Conservation (phyloP, 2,888 invertebrate species). For the Microplitis manilae region DNA sequence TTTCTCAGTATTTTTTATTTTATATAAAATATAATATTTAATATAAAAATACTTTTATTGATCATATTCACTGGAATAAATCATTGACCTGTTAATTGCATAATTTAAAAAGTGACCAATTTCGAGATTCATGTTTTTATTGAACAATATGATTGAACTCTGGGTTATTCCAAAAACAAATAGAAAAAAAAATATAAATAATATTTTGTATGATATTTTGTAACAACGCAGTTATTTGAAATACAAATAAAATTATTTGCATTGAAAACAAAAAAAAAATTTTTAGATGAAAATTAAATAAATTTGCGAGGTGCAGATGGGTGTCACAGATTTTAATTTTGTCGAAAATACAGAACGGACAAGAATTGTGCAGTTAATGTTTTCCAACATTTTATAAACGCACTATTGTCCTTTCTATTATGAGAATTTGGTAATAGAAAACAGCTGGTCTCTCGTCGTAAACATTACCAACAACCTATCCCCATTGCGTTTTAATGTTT, state of each 20-base stretch:
- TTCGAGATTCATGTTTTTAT: too few relatives aligned
- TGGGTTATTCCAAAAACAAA: too few relatives aligned
- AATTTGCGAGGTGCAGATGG: neutral
- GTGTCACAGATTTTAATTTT: neutral
- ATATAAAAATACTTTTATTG: neutral
- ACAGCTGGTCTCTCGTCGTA: constrained; percentile 22
- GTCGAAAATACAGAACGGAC: neutral
- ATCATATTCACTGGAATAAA: too few relatives aligned
- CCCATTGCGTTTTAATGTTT: constrained; percentile 18
- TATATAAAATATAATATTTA: neutral
- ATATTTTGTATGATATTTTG: too few relatives aligned
- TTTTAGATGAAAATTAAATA: neutral
- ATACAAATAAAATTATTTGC: neutral
- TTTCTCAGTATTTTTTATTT: neutral
- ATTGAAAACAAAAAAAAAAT: neutral
- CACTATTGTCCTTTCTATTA: constrained; percentile 15
- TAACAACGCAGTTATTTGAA: too few relatives aligned
- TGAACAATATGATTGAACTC: too few relatives aligned
- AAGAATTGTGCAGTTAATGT: neutral
- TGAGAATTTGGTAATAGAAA: constrained; percentile 32
- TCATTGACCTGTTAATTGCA: too few relatives aligned
- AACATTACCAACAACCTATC: constrained; percentile 22
- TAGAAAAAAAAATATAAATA: too few relatives aligned
- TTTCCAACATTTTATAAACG: constrained; percentile 4
- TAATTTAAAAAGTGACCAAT: too few relatives aligned